Evolutionary conservation across 2,888 invertebrate species (phyloP), one percentile per base, ranked within the genome.

Genomic region (Lasioglossum leucozonium): DNA sequence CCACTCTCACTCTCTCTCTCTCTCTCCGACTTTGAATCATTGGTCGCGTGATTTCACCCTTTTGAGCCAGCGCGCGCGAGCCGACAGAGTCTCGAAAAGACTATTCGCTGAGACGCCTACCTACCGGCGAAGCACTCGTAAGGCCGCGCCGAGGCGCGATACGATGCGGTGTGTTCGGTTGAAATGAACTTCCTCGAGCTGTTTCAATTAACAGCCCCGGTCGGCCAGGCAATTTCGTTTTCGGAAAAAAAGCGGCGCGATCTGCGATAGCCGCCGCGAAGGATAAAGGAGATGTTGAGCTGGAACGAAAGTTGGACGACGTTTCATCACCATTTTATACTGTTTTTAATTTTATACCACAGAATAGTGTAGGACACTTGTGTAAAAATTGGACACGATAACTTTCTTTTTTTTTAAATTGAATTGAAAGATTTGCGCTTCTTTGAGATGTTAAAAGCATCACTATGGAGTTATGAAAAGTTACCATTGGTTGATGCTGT

Each of bases 11-110:
- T 62, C 79, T 51, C 40, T 30, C 30, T 62, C 11, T 37, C 22
- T 67, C 67, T 67, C 34, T 10, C 11, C 1, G 78, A 78, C 82
- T 85, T 85, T 85, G 58, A 82, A 86, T 85, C 85, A 82, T 77
- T 58, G 65, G 47, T 83, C 74, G 74, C 84, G 77, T 75, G 80
- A 85, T 85, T 80, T 74, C 74, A 80, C 69, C 74, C 34, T 72
- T 69, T 84, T 51, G 67, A 72, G n/a, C 67, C 26, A 37, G 10
- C 62, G 4, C 18, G 13, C 62, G 2, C 11, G 13, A 37, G 16
- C 26, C 51, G 51, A 37, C 67, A 10, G n/a, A n/a, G 10, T 22
- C n/a, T n/a, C 34, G 55, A 75, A 84, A 82, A 65, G 55, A n/a
- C 73, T 74, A 77, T 82, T 72, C 40, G 74, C 71, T 55, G 37